Evolutionary conservation across 1,140 invertebrate genomes (phyloP).

Genomic region (Aphidius gifuensis): DNA sequence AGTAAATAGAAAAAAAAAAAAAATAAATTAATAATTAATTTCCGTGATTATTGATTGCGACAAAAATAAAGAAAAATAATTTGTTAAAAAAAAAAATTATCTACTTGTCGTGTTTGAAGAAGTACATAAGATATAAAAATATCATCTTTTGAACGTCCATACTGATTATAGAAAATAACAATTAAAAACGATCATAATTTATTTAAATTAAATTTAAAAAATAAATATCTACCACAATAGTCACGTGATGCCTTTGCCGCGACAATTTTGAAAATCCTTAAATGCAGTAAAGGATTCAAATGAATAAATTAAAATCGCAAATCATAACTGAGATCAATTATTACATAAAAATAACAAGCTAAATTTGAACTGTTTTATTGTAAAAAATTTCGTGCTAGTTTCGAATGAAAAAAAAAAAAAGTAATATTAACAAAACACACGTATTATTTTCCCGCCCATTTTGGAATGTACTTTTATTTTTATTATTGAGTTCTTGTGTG

Average conservation of each 20-base stretch:
- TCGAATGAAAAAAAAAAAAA: slow-evolving; percentile 13
- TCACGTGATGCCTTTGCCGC: slow-evolving; percentile 51
- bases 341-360: too few relatives aligned
- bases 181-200: slow-evolving; percentile 35
- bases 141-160: slow-evolving; percentile 39
- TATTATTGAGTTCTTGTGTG: too few relatives aligned
- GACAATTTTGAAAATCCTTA: slow-evolving; percentile 44
- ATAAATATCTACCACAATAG: slow-evolving; percentile 42
- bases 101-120: not conserved
- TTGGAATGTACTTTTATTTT: too few relatives aligned
- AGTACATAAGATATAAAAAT: not conserved
- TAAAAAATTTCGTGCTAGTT: too few relatives aligned
- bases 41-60: not conserved
- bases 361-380: too few relatives aligned
- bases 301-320: slow-evolving; percentile 6
- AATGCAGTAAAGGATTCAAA: slow-evolving; percentile 25
- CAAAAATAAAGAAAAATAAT: slow-evolving; percentile 9
- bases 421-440: not conserved
- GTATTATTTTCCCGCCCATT: too few relatives aligned
- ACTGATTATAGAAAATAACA: slow-evolving; percentile 28
- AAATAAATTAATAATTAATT: not conserved
- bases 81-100: not conserved
- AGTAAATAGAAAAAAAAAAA: slow-evolving; percentile 25
- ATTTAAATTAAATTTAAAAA: slow-evolving; percentile 36
- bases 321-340: not conserved